Evolutionary conservation across 1,140 invertebrate genomes (phyloP), one percentile per base, ranked within the genome.

Genomic region (Drosophila serrata): DNA sequence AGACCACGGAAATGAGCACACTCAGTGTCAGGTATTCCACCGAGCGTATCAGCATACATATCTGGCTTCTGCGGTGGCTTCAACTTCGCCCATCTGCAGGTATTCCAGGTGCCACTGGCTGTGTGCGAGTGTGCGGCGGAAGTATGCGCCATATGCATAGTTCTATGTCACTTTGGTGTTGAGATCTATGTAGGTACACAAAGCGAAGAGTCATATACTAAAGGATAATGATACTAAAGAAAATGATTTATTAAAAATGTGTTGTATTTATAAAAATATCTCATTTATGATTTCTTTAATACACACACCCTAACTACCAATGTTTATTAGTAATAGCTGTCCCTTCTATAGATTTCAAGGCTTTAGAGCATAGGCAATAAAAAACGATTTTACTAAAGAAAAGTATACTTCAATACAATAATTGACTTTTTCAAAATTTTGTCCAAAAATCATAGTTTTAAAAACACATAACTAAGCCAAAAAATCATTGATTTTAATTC

Each of bases 1-100:
- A 58, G 49, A 82, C 63, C 75, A 82, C 84, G 85, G 85, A 90
- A 90, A 90, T 90, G 85, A 85, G 82, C 82, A 87, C 75, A 82
- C 82, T 73, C 82, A 80, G 77, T 79, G 67, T 79, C 68, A 73
- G 76, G 68, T 79, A 73, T 79, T 73, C 68, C 69, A 73, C 69
- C 69, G 67, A 73, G 64, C 75, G 75, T 74, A 73, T 79, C 74
- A 78, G 75, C 75, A 78, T 65, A 65, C 76, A 59, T 73, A 72
- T 77, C 61, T 78, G 68, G 68, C 76, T 79, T 78, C 75, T 82
- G 80, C 55, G 75, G 80, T 60, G 58, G 79, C 72, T 46, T 39
- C 60, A 55, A 63, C 73, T 77, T 56, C 35, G 42, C 45, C 40
- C 46, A 19, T 63, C 73, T 33, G 43, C 53, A 33, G 13, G 19